phyloP scores from a whole-genome alignment of 2,113 vertebrate species.

The Lagopus muta region DNA sequence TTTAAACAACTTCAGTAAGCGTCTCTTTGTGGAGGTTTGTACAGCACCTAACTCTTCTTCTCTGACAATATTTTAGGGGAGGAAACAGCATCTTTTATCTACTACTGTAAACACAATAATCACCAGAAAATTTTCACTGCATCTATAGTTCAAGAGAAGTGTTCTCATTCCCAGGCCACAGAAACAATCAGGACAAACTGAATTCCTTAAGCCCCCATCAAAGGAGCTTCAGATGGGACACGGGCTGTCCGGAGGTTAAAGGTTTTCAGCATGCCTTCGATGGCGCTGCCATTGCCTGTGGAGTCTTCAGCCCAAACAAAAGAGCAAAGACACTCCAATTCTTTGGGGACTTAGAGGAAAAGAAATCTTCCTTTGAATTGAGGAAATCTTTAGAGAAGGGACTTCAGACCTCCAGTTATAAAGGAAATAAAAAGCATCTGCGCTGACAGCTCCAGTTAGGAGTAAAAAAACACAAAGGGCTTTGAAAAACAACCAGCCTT shows the following conservation, averaged over 20 bases:
- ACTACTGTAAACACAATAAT: neutral
- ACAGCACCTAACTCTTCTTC: neutral
- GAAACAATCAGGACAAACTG: slow-evolving; percentile 2
- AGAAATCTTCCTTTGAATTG: slow-evolving; percentile 52
- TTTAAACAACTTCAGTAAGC: neutral
- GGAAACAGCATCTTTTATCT: neutral
- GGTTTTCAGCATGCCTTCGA: slow-evolving; percentile 14
- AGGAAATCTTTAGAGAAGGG: slow-evolving; percentile 57
- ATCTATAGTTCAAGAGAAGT: neutral
- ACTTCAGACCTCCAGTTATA: slow-evolving; percentile 59
- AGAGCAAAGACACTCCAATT: slow-evolving; percentile 36
- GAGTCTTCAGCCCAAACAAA: slow-evolving; percentile 45
- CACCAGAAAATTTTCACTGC: neutral
- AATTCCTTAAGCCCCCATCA: slow-evolving; percentile 27
- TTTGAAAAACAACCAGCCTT: slow-evolving; percentile 71
- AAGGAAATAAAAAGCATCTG: slow-evolving; percentile 66
- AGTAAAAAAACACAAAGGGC: slow-evolving; percentile 60
- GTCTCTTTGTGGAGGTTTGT: neutral
- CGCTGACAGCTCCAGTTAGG: slow-evolving; percentile 65
- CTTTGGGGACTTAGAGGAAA: slow-evolving; percentile 37
- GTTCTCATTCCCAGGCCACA: neutral
- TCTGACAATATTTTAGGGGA: neutral
- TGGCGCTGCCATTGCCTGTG: neutral
- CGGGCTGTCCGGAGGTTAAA: neutral
- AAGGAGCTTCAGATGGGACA: slow-evolving; percentile 6